Base-by-base conservation (phyloP, 2,888 invertebrate genomes). In the Chloroclystis v-ata region DNA sequence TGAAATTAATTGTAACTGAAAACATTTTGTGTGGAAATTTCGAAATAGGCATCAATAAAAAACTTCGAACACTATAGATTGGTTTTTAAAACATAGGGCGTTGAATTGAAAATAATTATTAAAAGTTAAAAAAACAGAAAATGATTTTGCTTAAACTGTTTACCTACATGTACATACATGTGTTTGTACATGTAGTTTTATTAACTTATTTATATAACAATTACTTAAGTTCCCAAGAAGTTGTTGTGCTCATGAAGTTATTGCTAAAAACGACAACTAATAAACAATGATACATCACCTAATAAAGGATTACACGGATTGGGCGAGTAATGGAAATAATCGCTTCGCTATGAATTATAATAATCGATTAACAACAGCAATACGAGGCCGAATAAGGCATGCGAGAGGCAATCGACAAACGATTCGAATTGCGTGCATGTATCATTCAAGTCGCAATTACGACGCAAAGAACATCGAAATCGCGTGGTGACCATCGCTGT, bases 391-490 rank as follows among this genome's bases (percentile, higher is more conserved):
- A 72, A 75, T 62, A 70, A 67, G 67, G 66, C 57, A 56, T 55
- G 52, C 63, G 59, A 56, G 52, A 54, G 63, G 58, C 47, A 67
- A 72, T 69, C 67, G 64, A 69, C 67, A 67, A 67, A 72, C 64
- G 56, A 72, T 70, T 68, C 59, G 61, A 63, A 74, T 82, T 72
- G 82, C 77, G 81, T 82, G 82, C 80, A 67, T 78, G 78, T 82
- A 83, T 82, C 83, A 83, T 79, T 85, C 71, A 68, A 67, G 67
- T 71, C 65, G 77, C 75, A 82, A 82, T 83, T 81, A 85, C 82
- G 74, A 73, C 69, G 70, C 67, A 72, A 59, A 61, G 72, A 77
- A 84, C 82, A 82, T 69, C 72, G 77, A 73, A 80, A 82, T 83
- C 72, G 83, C 79, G 82, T 82, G 80, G 80, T 77, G 69, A 72